Conservation (phyloP, 2,888 invertebrate genomes). For the Crepidodera aurea region DNA sequence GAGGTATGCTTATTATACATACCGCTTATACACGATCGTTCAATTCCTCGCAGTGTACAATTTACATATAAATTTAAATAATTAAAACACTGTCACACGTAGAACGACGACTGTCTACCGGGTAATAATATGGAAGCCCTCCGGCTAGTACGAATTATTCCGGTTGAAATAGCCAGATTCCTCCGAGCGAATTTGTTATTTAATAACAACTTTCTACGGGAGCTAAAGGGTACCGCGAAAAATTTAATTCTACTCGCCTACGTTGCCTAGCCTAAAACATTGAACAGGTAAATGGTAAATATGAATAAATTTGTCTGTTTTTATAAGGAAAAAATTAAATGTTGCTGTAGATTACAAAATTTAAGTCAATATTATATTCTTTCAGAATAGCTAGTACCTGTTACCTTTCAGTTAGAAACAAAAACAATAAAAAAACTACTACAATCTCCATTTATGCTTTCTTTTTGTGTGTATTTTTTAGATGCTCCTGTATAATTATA, state of each 20-base stretch:
- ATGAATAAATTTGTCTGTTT: too few relatives aligned
- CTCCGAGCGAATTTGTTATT: conserved; percentile 10
- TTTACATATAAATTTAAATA: conserved; percentile 40
- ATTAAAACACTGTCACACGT: conserved; percentile 33
- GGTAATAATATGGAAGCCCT: conserved; percentile 8
- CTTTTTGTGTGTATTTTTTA: too few relatives aligned
- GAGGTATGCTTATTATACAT: conserved; percentile 12
- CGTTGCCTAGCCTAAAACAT: not conserved
- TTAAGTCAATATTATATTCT: too few relatives aligned
- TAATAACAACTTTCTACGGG: conserved; percentile 12
- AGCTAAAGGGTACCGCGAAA: not conserved
- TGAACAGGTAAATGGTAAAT: too few relatives aligned
- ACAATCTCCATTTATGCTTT: too few relatives aligned
- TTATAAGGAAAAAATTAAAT: too few relatives aligned
- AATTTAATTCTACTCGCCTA: not conserved
- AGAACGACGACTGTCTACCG: conserved; percentile 6
- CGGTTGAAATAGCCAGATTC: conserved; percentile 7
- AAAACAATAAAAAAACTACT: too few relatives aligned
- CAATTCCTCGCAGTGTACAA: conserved; percentile 31
- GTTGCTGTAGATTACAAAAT: too few relatives aligned
- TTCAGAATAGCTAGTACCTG: too few relatives aligned
- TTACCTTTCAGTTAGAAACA: too few relatives aligned
- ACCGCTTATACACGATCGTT: conserved; percentile 1
- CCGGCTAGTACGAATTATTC: conserved; percentile 12
- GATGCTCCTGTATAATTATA: too few relatives aligned